Percentiles rank a stretch among this genome's conserved stretches.
Conservation (phyloP, 2,113 vertebrate species). For the Galeopterus variegatus region DNA sequence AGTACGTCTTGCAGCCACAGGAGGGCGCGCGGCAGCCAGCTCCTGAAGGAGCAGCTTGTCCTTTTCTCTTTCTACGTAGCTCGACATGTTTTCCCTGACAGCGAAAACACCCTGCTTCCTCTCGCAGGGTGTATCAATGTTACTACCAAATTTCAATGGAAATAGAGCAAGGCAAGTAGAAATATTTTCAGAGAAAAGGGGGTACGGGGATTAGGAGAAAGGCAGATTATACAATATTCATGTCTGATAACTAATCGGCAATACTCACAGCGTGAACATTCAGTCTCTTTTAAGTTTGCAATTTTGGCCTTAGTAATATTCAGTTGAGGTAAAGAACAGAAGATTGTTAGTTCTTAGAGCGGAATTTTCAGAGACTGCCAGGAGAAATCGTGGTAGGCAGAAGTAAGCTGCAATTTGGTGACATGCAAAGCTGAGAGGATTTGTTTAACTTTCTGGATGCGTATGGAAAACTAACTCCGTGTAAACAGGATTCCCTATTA, state of each 20-base stretch:
- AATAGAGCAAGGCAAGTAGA: background rate
- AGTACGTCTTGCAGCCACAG: constrained; percentile 28
- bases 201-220: too few relatives aligned
- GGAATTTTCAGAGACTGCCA: constrained; percentile 17
- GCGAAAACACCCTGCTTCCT: background rate
- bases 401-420: constrained; percentile 50
- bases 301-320: constrained; percentile 56
- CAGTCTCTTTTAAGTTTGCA: background rate
- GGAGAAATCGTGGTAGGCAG: background rate
- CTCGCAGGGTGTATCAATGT: rapidly evolving
- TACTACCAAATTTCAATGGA: background rate
- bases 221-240: background rate
- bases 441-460: constrained; percentile 10
- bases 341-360: constrained; percentile 59
- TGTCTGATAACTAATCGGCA: background rate
- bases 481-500: background rate
- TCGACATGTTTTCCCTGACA: background rate
- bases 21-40: background rate
- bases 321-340: constrained; percentile 55
- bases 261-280: background rate
- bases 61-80: background rate
- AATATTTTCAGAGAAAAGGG: background rate
- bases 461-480: background rate
- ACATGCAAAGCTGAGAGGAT: background rate
- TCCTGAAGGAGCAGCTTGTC: background rate